These are phyloP conservation scores for Castor canadensis DNA, from an alignment of 2,113 vertebrate species.

Conservation along the genomic window DNA sequence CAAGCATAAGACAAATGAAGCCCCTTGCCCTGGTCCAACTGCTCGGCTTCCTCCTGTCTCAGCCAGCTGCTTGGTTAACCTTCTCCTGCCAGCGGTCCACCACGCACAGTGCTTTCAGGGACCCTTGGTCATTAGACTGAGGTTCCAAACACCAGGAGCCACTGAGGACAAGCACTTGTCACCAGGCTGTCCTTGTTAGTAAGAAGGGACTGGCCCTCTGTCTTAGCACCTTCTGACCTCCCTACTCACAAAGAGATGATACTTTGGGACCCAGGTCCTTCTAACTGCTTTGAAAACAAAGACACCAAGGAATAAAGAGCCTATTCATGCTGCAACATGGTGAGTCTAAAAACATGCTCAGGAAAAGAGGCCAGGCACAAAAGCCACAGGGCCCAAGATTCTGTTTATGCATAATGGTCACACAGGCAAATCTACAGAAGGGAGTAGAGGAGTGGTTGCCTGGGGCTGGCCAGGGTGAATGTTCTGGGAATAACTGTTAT, in stretches of 20 bases:
- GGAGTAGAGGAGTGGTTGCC: too few relatives aligned
- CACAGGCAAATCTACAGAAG: neutral
- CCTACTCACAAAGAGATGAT: neutral
- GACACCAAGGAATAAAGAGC: neutral
- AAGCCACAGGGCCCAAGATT: neutral
- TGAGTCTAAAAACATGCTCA: fast-evolving
- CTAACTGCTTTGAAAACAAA: neutral
- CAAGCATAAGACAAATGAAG: neutral
- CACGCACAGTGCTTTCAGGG: fast-evolving
- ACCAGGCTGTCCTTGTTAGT: neutral
- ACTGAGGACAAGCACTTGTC: too few relatives aligned
- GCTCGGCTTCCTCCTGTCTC: neutral
- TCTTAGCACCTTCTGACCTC: neutral
- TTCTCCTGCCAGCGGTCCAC: neutral
- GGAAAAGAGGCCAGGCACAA: neutral
- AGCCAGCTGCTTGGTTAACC: neutral
- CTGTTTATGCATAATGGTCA: neutral
- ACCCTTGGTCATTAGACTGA: fast-evolving
- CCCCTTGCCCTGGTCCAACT: too few relatives aligned
- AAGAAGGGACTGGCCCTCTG: neutral
- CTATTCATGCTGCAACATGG: fast-evolving
- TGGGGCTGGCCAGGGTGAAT: too few relatives aligned
- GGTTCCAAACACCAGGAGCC: neutral
- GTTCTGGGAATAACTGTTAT: neutral
- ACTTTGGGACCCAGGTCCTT: neutral